These are phyloP conservation scores for Neomonachus schauinslandi DNA, from an alignment of 2,113 vertebrate species.

Conservation along the genomic window DNA sequence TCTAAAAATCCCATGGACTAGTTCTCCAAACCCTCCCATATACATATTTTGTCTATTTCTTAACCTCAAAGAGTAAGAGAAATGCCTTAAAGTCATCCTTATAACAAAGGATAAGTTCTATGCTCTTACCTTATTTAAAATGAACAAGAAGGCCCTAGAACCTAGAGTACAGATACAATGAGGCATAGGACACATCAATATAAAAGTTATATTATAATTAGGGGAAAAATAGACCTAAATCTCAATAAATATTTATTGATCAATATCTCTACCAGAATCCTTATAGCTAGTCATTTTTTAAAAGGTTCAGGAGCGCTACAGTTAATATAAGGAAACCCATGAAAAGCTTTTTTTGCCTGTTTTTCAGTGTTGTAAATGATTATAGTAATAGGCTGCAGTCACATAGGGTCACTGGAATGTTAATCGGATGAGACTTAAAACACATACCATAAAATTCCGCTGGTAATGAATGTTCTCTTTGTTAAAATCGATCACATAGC, in stretches of 20 bases:
- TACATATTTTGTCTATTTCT: neutral
- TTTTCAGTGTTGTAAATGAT: neutral
- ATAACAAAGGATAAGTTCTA: neutral
- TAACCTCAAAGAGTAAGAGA: neutral
- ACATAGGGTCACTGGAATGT: neutral
- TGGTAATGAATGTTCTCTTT: constrained; percentile 92
- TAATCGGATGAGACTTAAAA: neutral
- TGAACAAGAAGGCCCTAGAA: neutral
- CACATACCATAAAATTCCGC: constrained; percentile 91
- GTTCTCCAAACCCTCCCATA: neutral
- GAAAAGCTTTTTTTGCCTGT: neutral
- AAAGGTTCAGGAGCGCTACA: neutral
- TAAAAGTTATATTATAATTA: neutral
- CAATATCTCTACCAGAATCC: neutral
- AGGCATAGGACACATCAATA: neutral
- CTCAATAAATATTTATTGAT: neutral
- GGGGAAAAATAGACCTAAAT: neutral
- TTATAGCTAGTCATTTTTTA: neutral
- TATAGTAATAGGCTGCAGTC: neutral
- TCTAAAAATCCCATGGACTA: neutral
- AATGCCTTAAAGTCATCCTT: neutral
- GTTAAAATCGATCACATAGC: constrained; percentile 93
- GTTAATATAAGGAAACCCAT: neutral
- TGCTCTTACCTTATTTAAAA: neutral
- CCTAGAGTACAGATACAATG: neutral